Conservation (phyloP, 2,797 vertebrate species). For the Aulostomus chinensis region DNA sequence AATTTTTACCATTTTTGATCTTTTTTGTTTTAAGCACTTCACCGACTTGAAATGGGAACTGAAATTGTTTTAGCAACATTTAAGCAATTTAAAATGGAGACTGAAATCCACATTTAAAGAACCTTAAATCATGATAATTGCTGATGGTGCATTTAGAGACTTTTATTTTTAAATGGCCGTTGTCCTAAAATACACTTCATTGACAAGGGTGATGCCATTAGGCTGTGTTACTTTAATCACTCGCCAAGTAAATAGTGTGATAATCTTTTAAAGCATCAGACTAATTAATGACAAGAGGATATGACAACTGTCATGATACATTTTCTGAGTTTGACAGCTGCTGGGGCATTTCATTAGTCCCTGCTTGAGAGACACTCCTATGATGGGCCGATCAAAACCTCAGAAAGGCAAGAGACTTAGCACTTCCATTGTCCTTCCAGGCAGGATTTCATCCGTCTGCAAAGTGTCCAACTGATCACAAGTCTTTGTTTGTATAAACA, state of each 20-base stretch:
- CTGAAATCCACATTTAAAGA: too few relatives aligned
- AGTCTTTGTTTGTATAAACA: too few relatives aligned
- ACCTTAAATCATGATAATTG: too few relatives aligned
- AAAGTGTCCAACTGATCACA: not conserved
- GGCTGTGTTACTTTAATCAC: slow-evolving; percentile 1
- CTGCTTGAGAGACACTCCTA: slow-evolving; percentile 6
- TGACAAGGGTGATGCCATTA: slow-evolving; percentile 5
- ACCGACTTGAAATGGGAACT: too few relatives aligned
- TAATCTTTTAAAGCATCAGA: slow-evolving; percentile 22
- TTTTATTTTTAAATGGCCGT: too few relatives aligned
- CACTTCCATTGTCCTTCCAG: not conserved
- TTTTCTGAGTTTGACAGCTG: slow-evolving; percentile 13
- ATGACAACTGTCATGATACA: slow-evolving; percentile 5
- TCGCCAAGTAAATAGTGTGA: slow-evolving; percentile 4
- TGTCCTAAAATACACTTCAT: too few relatives aligned
- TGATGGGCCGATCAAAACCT: slow-evolving; percentile 18
- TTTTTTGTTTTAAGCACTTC: too few relatives aligned
- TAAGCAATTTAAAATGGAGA: too few relatives aligned
- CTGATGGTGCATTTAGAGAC: too few relatives aligned
- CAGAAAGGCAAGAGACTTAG: slow-evolving; percentile 11
- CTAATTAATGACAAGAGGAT: slow-evolving; percentile 35
- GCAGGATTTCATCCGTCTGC: not conserved
- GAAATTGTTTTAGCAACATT: too few relatives aligned
- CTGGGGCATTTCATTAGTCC: slow-evolving; percentile 18
- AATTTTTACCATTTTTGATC: too few relatives aligned